phyloP scores from a whole-genome alignment of 2,113 vertebrate genomes.

The Mohoua ochrocephala region DNA sequence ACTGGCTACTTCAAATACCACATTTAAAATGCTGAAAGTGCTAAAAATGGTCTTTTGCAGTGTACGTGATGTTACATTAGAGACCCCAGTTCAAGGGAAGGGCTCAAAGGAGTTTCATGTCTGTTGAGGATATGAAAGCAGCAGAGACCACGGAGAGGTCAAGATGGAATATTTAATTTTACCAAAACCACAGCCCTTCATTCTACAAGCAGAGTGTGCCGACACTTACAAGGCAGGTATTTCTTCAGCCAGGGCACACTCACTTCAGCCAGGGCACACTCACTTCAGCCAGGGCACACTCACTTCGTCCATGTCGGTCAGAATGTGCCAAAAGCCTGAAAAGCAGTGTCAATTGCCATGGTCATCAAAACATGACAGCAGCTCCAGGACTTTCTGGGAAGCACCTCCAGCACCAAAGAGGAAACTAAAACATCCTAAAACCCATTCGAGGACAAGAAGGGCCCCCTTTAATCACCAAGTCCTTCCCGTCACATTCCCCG shows the following conservation, averaged over 20 bases:
- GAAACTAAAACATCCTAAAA: conserved; percentile 32
- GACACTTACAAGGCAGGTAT: background rate
- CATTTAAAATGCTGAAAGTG: background rate
- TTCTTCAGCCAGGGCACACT: background rate
- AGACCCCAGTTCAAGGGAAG: background rate
- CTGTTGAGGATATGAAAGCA: background rate
- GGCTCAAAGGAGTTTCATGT: background rate
- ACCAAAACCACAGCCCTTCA: background rate
- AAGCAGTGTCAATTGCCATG: background rate
- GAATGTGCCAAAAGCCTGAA: background rate
- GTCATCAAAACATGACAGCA: conserved; percentile 31
- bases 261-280: background rate
- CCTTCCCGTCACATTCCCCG: conserved; percentile 16
- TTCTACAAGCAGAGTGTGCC: background rate
- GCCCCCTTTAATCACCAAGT: conserved; percentile 54
- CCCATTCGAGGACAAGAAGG: conserved; percentile 43
- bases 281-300: background rate
- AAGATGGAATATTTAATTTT: background rate
- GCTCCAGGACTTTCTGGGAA: conserved; percentile 42
- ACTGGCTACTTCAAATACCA: background rate
- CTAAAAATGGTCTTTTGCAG: background rate
- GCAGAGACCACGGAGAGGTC: background rate
- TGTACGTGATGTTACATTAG: too few relatives aligned
- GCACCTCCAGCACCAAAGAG: conserved; percentile 8
- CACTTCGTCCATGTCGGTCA: background rate